Percentiles rank a stretch among this genome's conserved stretches.
These are phyloP conservation scores for Chiroxiphia lanceolata DNA, from an alignment of 2,797 vertebrate genomes.

Conservation along the genomic window DNA sequence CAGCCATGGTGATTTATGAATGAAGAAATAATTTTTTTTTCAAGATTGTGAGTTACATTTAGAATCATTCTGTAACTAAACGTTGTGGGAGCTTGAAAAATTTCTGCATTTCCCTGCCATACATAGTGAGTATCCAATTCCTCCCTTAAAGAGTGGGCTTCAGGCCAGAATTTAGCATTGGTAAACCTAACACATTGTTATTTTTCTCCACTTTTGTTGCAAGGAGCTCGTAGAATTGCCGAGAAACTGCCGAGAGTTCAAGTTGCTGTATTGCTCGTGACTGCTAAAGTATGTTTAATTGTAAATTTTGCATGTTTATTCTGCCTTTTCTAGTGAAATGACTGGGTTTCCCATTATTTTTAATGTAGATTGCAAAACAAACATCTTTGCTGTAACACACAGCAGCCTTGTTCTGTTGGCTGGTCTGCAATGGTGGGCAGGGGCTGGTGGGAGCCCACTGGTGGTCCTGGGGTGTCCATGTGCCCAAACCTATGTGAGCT, in stretches of 20 bases:
- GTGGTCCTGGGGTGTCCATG: accelerated
- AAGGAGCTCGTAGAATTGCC: background rate
- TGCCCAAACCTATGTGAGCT: accelerated
- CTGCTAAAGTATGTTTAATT: background rate
- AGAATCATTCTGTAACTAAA: background rate
- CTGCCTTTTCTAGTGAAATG: background rate
- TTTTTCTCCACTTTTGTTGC: background rate
- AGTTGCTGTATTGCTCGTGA: background rate
- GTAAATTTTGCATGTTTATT: background rate
- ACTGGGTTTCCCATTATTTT: background rate
- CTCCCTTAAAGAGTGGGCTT: background rate
- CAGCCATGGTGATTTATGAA: background rate
- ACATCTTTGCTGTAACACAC: background rate
- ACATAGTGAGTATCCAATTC: background rate
- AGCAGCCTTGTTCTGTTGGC: accelerated
- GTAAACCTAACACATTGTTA: background rate
- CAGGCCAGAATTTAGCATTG: background rate
- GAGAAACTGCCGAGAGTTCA: background rate
- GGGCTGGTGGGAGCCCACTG: background rate
- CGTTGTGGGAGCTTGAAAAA: background rate
- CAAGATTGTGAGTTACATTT: background rate
- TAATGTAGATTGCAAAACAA: background rate
- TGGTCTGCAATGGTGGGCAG: background rate
- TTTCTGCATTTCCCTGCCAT: background rate
- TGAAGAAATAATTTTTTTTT: background rate